These are phyloP conservation scores for Centrocercus urophasianus DNA, from an alignment of 2,113 vertebrate genomes.

Conservation along the genomic window DNA sequence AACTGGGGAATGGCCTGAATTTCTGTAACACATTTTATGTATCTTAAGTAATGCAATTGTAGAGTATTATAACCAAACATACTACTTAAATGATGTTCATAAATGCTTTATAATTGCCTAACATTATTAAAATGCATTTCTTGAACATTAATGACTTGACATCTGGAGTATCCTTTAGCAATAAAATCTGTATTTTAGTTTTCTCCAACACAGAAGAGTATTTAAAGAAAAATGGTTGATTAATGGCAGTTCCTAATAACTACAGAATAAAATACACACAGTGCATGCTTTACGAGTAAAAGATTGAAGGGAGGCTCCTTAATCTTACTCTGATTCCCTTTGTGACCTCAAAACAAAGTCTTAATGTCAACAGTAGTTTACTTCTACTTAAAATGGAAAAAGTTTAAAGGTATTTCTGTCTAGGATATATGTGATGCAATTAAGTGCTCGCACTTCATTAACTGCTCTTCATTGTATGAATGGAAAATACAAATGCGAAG, in stretches of 20 bases:
- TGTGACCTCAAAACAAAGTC: neutral
- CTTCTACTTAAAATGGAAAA: neutral
- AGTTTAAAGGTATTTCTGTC: slow-evolving; percentile 19
- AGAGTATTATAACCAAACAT: neutral
- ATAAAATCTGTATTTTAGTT: neutral
- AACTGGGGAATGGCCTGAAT: neutral
- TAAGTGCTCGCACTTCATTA: slow-evolving; percentile 37
- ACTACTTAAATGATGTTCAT: neutral
- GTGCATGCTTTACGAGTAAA: neutral
- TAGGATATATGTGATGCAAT: neutral
- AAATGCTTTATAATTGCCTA: neutral
- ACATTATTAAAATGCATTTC: neutral
- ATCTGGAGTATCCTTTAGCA: neutral
- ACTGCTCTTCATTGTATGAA: neutral
- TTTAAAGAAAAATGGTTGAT: slow-evolving; percentile 6
- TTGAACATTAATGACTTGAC: neutral
- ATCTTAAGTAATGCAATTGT: neutral
- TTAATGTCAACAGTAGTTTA: neutral
- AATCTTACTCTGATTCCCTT: neutral
- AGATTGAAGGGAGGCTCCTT: slow-evolving; percentile 1
- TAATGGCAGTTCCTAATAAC: neutral
- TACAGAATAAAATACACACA: neutral
- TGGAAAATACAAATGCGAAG: neutral
- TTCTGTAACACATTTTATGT: neutral
- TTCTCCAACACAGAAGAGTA: neutral